Evolutionary conservation across 2,888 invertebrate genomes (phyloP).

Genomic region (Polyommatus iphigenia): DNA sequence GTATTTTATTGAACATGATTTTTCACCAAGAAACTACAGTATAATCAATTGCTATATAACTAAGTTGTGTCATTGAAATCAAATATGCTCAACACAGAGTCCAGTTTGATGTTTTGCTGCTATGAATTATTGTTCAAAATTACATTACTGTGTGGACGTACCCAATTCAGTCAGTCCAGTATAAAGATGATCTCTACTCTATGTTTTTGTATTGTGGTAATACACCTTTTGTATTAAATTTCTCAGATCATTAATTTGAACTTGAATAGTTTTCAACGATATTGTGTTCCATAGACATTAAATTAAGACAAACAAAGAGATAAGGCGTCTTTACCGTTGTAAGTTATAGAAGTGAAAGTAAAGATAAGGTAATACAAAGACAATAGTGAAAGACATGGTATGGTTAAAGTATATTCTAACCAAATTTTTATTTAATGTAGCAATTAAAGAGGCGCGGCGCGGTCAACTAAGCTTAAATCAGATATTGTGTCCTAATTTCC

Average conservation of each 20-base stretch:
- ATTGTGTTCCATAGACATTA: conserved; percentile 26
- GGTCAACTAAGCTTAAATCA: no score
- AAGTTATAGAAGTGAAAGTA: not conserved
- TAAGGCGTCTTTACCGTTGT: not conserved
- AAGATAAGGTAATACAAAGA: not conserved
- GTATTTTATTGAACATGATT: no score
- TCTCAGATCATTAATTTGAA: conserved; percentile 24
- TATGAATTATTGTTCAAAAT: not conserved
- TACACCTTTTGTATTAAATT: conserved; percentile 22
- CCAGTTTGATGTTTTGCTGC: no score
- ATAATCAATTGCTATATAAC: no score
- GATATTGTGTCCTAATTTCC: no score
- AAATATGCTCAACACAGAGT: no score
- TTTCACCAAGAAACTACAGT: no score
- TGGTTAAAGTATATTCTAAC: not conserved
- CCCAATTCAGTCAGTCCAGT: not conserved
- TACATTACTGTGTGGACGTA: not conserved
- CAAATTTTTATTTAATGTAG: no score
- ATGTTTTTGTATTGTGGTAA: not conserved
- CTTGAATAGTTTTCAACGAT: conserved; percentile 29
- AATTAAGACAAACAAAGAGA: conserved; percentile 11
- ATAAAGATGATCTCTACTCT: not conserved
- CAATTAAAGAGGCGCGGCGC: no score
- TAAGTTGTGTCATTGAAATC: no score
- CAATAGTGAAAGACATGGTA: not conserved